Evolutionary conservation across 2,113 vertebrate genomes (phyloP).

Genomic region (Mus pahari): DNA sequence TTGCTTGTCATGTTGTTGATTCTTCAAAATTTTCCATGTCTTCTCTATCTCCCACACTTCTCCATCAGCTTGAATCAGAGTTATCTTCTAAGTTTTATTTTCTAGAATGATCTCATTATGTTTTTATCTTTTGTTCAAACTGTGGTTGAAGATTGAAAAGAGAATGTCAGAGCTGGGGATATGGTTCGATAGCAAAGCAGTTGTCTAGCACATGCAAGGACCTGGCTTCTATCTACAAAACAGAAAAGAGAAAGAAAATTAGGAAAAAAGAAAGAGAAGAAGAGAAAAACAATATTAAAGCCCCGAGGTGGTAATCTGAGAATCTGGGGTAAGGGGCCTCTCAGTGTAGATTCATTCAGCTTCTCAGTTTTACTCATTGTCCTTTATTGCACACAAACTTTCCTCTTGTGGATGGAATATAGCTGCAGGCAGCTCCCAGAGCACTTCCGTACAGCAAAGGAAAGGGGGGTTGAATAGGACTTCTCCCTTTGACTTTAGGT

Average conservation of each 20-base stretch:
- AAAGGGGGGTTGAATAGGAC: neutral
- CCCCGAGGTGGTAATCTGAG: neutral
- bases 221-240: neutral
- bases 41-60: neutral
- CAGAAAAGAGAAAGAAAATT: neutral
- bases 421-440: neutral
- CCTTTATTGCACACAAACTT: neutral
- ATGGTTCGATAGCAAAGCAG: neutral
- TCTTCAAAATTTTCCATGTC: neutral
- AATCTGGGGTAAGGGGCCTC: neutral
- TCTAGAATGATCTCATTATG: neutral
- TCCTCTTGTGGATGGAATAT: neutral
- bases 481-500: neutral
- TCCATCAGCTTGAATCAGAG: neutral
- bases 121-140: slow-evolving; percentile 6
- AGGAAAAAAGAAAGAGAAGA: neutral
- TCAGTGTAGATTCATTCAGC: neutral
- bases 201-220: neutral
- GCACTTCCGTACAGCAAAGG: neutral
- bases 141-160: slow-evolving; percentile 14
- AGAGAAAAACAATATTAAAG: neutral
- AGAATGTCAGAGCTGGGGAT: neutral
- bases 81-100: neutral
- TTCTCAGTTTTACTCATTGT: neutral
- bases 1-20: neutral